Base-by-base conservation (phyloP, 1,140 invertebrate genomes). In the Lysiphlebus fabarum region DNA sequence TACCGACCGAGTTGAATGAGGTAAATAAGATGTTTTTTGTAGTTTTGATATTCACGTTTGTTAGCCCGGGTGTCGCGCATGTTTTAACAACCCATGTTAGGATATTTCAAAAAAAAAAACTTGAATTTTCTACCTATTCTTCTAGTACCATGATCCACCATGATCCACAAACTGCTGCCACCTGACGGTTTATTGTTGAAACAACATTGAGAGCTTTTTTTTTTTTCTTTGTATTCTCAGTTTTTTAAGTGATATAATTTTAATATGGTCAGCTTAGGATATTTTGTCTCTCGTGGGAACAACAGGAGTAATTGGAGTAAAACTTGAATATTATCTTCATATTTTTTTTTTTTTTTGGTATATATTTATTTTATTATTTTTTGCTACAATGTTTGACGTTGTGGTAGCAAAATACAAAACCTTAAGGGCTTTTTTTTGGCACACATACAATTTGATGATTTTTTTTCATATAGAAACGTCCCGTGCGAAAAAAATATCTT, bases 111-210 rank as follows among this genome's bases (percentile, higher is more conserved):
- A n/a, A n/a, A n/a, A n/a, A n/a, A 51, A 40, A 26, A n/a, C 11
- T 43, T 42, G 34, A 44, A 51, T 47, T 48, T 41, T 40, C 34
- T 53, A 33, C 44, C n/a, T 51, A 7, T 43, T 14, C 10, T 6
- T 49, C 43, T 44, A 38, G 54, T 47, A 53, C 17, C 17, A 50
- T 17, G 26, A 12, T 36, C 8, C 7, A 14, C 8, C 11, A 7
- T 1, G 44, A 68, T 70, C 74, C 73, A 63, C 68, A 67, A 69
- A 64, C 41, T 76, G 71, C 75, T 71, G 74, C 75, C 72, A 72
- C 65, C 74, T 70, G 44, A 37, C 51, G 65, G 64, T 5, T 7
- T 17, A 7, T 7, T 6, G 2, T 36, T 34, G 33, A 33, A 62
- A 54, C 33, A n/a, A n/a, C 34, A n/a, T 37, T 51, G 34, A 7